Evolutionary conservation across 53 echinoderm and acorn worm genomes (phyloP), one percentile per base, ranked within the genome.

Genomic region (Holothuria scabra): DNA sequence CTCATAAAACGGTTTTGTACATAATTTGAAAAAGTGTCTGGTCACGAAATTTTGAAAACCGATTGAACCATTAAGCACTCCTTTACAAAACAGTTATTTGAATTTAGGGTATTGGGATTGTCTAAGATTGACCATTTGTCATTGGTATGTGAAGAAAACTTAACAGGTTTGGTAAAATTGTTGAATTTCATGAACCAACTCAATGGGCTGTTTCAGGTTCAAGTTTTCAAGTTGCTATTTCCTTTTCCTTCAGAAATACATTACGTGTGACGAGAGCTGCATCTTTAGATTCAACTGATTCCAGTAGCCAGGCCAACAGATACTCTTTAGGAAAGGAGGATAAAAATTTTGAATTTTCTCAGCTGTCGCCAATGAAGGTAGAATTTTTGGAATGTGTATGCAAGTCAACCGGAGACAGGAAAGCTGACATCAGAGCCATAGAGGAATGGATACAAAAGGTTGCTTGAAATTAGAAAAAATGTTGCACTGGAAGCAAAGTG

Each of bases 341-440:
- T 10, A 96, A 96, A 71, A 92, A 90, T 52, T 96, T 96, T 92
- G 85, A 92, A 60, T 96, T 96, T 59, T 65, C 94, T 29, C 92
- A 96, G 14, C 83, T 96, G 69, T 86, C 90, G 23, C 76, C 85
- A 7, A 76, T 92, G 32, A 62, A 69, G 18, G 92, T 96, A 8
- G 90, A 94, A 34, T 94, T 96, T 81, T 86, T 76, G 14, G 94
- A 96, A 34, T 96, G 97, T 83, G 92, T 92, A 35, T 90, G 90
- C 22, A 92, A 88, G 57, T 90, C 92, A 3, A 72, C 69, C 5
- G 66, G 46, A 1, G 89, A 89, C 32, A 90, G 83, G 2, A 66
- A 71, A 22, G 86, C 80, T 0, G 97, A 94, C 24, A 74, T 94
- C 31, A 85, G 87, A 18, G 65, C 56, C 5, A 85, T 96, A 30